phyloP scores from a whole-genome alignment of 1,140 invertebrate species.

The Ladona fulva region DNA sequence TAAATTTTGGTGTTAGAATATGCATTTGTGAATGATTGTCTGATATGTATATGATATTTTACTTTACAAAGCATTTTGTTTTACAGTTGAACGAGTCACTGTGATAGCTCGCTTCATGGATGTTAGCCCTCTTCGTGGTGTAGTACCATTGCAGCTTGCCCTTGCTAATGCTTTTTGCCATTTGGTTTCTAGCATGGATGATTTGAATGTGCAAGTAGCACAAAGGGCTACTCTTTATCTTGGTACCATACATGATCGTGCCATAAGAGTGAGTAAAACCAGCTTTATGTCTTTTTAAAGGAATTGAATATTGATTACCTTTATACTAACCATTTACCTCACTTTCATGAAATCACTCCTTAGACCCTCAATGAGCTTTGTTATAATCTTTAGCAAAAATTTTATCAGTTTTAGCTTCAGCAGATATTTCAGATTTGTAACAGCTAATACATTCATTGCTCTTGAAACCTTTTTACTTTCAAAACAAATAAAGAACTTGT shows the following conservation, averaged over 20 bases:
- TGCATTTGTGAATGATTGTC: too few species aligned
- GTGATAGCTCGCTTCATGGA: slow-evolving; percentile 90
- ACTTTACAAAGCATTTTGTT: slow-evolving; percentile 19
- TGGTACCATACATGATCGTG: slow-evolving; percentile 85
- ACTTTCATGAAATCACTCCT: too few species aligned
- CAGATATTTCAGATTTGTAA: too few species aligned
- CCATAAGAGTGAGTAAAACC: slow-evolving; percentile 51
- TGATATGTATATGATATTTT: slow-evolving; percentile 25
- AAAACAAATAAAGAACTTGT: too few species aligned
- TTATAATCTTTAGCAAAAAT: too few species aligned
- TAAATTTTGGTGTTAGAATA: too few species aligned
- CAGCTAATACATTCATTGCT: too few species aligned
- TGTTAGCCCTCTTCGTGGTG: slow-evolving; percentile 70
- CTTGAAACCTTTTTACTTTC: too few species aligned
- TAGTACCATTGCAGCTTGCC: slow-evolving; percentile 80
- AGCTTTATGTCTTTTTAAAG: too few species aligned
- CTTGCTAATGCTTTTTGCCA: slow-evolving; percentile 95
- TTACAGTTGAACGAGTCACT: slow-evolving; percentile 80
- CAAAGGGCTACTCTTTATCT: slow-evolving; percentile 87
- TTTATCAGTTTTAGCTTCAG: too few species aligned
- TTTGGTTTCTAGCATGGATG: slow-evolving; percentile 90
- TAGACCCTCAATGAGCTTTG: too few species aligned
- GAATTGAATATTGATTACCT: slow-evolving; percentile 15
- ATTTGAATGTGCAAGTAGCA: slow-evolving; percentile 87
- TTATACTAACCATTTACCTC: too few species aligned